These are phyloP conservation scores for Silurus meridionalis DNA, from an alignment of 2,113 vertebrate species.

Conservation along the genomic window DNA sequence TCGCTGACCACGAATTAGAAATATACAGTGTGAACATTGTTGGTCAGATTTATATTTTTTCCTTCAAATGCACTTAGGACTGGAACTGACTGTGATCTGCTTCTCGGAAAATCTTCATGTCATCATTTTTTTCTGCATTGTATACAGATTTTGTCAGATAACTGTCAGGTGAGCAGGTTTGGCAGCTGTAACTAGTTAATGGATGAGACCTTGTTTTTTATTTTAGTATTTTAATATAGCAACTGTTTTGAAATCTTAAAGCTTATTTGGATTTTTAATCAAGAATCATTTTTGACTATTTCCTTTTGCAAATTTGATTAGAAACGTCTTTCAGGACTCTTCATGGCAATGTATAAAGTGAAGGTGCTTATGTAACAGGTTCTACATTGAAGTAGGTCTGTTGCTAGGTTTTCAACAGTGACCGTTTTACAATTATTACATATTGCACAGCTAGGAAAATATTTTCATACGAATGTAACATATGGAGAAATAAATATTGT, in stretches of 20 bases:
- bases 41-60: not conserved
- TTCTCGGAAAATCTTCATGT: not conserved
- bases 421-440: not conserved
- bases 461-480: not conserved
- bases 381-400: constrained; percentile 6
- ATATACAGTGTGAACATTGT: not conserved
- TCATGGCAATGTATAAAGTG: not conserved
- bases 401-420: not conserved
- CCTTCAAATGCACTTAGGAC: constrained; percentile 33
- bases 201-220: not conserved
- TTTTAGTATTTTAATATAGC: not conserved
- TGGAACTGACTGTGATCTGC: constrained; percentile 27
- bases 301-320: constrained; percentile 8
- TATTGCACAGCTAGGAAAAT: not conserved
- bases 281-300: not conserved
- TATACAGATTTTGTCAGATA: not conserved
- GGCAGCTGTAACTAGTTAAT: constrained; percentile 4
- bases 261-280: not conserved
- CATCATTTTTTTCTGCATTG: not conserved
- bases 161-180: not conserved
- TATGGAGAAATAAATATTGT: not conserved
- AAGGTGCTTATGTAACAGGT: not conserved
- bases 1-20: not conserved
- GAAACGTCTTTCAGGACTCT: not conserved
- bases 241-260: constrained; percentile 1